A percentile compares a stretch with the other conserved stretches of the same genome.
Evolutionary conservation across 1,140 invertebrate species (phyloP).

Genomic region (Subanguina moxae): DNA sequence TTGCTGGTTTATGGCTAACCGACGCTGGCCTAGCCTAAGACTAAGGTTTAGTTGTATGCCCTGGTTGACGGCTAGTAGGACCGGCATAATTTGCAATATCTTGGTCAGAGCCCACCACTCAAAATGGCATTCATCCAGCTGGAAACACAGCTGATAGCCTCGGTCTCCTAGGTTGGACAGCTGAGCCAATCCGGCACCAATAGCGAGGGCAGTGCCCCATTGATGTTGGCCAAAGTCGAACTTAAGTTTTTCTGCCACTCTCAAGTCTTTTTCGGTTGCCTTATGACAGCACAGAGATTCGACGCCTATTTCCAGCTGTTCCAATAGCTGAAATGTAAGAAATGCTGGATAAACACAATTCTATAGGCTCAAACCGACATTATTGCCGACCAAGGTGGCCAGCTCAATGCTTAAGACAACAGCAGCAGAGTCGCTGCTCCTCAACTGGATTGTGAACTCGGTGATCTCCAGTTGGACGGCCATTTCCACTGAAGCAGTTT

Average conservation of each 20-base stretch:
- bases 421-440: neutral
- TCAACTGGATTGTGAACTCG: conserved; percentile 23
- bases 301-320: conserved; percentile 37
- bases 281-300: conserved; percentile 46
- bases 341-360: too few species aligned
- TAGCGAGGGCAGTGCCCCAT: conserved; percentile 37
- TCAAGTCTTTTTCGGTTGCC: neutral
- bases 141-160: conserved; percentile 21
- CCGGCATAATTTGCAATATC: too few species aligned
- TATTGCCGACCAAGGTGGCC: conserved; percentile 16
- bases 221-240: conserved; percentile 19
- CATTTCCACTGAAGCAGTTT: conserved; percentile 7
- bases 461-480: conserved; percentile 17
- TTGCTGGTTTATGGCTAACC: too few species aligned
- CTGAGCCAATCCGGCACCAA: conserved; percentile 38
- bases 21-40: too few species aligned
- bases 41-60: too few species aligned
- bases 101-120: conserved; percentile 33
- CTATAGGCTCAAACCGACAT: conserved; percentile 16
- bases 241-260: neutral
- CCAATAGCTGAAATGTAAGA: neutral
- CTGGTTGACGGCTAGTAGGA: too few species aligned
- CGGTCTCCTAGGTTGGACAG: conserved; percentile 3
- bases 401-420: conserved; percentile 36
- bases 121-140: conserved; percentile 45